Evolutionary conservation across 2,113 vertebrate genomes (phyloP), one percentile per base, ranked within the genome.

Genomic region (Poeciliopsis turrubarensis): DNA sequence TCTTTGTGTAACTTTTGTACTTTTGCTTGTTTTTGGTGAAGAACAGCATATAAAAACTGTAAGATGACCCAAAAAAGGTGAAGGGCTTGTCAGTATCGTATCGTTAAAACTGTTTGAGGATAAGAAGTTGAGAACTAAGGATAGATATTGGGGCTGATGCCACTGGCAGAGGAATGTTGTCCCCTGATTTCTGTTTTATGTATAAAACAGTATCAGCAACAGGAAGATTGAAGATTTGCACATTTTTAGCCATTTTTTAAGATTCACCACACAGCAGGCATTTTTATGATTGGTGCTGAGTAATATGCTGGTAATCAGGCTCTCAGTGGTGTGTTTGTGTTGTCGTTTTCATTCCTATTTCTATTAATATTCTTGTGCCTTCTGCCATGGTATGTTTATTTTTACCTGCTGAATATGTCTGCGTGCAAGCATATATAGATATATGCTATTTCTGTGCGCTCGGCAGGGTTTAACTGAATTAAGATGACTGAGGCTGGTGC

Each of bases 401-500:
- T 54, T 5, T 71, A 32, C 63, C 34, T 67, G 30, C 26, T 62
- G 64, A 70, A 39, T 64, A 68, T 47, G 19, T 78, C 61, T 85
- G 65, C n/a, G 0, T 78, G 82, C 30, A 5, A 69, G 69, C 69
- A 62, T 37, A 26, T 29, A n/a, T 60, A 65, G 57, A 68, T 84
- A 78, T 60, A 29, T 81, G 74, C 72, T 65, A 62, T 66, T 64
- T 80, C 13, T 88, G 63, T 84, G 70, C 76, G 75, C 64, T 77
- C 89, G 77, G 62, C 73, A 83, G 82, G 90, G 84, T 84, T 89
- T 91, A 88, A 88, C 88, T 92, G 89, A 89, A 89, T 89, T 82
- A 91, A 87, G 89, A 92, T 75, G 89, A 91, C 89, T 82, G 72
- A 81, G 75, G 88, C 89, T 89, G 90, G 77, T 92, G 85, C 85